Evolutionary conservation across 1,140 invertebrate species (phyloP).

Genomic region (Samia ricini): DNA sequence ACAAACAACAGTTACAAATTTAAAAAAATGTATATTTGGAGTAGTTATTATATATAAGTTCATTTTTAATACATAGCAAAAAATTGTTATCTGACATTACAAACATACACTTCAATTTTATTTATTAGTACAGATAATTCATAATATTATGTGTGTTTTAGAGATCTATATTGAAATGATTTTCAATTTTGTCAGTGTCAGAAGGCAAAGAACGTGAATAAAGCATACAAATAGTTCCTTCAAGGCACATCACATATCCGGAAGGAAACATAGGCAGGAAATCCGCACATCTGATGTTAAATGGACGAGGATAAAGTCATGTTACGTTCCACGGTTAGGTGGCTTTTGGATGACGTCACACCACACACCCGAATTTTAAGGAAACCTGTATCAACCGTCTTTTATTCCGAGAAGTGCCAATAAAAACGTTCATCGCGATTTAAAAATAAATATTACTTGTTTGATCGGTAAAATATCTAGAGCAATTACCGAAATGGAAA

Average conservation of each 20-base stretch:
- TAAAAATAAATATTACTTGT: background rate
- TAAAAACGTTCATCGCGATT: background rate
- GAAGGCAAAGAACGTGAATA: background rate
- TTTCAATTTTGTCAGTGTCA: background rate
- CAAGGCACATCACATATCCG: conserved; percentile 10
- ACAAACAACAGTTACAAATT: no score
- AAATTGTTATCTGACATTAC: no score
- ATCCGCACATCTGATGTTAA: conserved; percentile 12
- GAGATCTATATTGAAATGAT: no score
- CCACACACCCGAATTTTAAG: background rate
- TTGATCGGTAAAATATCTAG: background rate
- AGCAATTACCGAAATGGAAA: no score
- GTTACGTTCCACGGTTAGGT: conserved; percentile 8
- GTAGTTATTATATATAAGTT: no score
- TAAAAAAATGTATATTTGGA: no score
- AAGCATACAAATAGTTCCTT: background rate
- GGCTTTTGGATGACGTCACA: conserved; percentile 7
- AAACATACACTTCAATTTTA: no score
- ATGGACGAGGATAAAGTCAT: conserved; percentile 15
- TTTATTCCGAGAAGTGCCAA: background rate
- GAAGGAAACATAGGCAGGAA: conserved; percentile 25
- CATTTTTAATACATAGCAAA: no score
- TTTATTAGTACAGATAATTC: no score
- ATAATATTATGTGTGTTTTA: no score
- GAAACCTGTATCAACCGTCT: background rate